These are phyloP conservation scores for Drosophila birchii DNA, from an alignment of 2,888 invertebrate genomes.

Conservation along the genomic window DNA sequence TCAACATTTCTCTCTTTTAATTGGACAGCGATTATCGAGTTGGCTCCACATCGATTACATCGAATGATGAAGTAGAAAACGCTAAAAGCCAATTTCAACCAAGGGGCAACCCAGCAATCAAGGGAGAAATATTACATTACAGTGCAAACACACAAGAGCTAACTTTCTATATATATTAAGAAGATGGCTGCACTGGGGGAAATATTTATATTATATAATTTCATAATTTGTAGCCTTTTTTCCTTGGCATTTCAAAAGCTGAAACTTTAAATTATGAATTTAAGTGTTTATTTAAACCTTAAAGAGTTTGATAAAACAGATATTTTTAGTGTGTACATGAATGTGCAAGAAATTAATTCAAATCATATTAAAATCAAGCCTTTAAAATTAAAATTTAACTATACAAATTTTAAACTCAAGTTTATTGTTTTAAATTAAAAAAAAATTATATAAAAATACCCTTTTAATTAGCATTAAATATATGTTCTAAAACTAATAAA, in stretches of 20 bases:
- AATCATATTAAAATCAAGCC: background rate
- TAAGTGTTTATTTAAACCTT: too few relatives aligned
- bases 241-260: background rate
- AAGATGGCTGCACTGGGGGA: background rate
- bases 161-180: slow-evolving; percentile 3
- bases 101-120: slow-evolving; percentile 61
- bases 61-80: slow-evolving; percentile 31
- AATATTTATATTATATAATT: background rate
- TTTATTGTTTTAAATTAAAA: too few relatives aligned
- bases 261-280: background rate
- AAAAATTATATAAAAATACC: background rate
- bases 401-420: background rate
- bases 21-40: slow-evolving; percentile 38
- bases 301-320: too few relatives aligned
- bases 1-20: slow-evolving; percentile 30
- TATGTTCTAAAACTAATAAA: background rate
- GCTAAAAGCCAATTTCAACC: slow-evolving; percentile 64
- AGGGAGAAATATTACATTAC: slow-evolving; percentile 77
- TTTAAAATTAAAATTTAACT: background rate
- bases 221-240: background rate
- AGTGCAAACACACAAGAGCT: slow-evolving; percentile 11
- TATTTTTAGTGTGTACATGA: too few relatives aligned
- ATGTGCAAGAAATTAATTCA: background rate
- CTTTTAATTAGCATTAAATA: too few relatives aligned
- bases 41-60: slow-evolving; percentile 28